These are phyloP conservation scores for Hippocampus comes DNA, from an alignment of 2,113 vertebrate species.

Conservation along the genomic window DNA sequence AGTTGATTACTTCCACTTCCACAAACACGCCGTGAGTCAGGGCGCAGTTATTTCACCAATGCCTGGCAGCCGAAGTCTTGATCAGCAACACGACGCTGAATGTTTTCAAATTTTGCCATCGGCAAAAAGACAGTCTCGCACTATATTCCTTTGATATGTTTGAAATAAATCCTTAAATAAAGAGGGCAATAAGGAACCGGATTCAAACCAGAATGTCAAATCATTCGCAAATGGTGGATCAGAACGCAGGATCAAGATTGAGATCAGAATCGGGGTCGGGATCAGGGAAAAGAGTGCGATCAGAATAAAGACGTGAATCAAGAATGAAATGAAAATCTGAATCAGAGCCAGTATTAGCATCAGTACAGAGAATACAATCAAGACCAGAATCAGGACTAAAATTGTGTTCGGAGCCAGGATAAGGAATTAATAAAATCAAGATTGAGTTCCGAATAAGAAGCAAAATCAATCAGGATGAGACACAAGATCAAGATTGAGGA, in stretches of 20 bases:
- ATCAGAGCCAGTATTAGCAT: neutral
- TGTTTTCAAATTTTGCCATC: too few relatives aligned
- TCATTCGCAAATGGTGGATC: neutral
- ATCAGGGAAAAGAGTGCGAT: neutral
- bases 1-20: conserved; percentile 71
- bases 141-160: too few relatives aligned
- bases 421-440: neutral
- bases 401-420: neutral
- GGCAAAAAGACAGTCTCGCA: too few relatives aligned
- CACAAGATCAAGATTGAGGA: too few relatives aligned
- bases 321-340: too few relatives aligned
- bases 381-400: neutral
- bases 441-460: neutral
- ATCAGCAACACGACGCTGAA: conserved; percentile 14
- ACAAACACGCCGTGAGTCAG: conserved; percentile 69
- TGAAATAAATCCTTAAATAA: too few relatives aligned
- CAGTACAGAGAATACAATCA: neutral
- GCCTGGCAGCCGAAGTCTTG: conserved; percentile 24
- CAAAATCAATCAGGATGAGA: too few relatives aligned
- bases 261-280: neutral
- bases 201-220: neutral
- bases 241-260: neutral
- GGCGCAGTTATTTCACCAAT: conserved; percentile 53
- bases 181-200: too few relatives aligned
- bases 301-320: neutral